Evolutionary conservation across 2,888 invertebrate genomes (phyloP).

Genomic region (Lepas anatifera): DNA sequence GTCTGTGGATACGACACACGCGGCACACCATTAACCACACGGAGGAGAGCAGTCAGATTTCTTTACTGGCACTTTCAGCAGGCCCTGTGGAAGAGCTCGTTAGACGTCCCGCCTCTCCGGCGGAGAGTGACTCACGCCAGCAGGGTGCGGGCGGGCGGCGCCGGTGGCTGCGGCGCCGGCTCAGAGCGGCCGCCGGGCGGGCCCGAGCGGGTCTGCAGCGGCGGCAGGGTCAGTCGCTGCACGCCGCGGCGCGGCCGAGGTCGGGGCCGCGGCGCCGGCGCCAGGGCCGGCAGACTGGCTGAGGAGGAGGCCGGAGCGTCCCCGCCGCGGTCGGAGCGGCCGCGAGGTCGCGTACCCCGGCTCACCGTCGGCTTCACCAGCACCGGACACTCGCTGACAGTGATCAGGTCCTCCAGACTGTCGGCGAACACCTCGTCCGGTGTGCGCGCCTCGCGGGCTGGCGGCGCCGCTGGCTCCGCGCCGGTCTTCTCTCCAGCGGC

Average conservation of each 20-base stretch:
- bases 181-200: neutral
- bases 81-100: too few species aligned
- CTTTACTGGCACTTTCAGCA: too few species aligned
- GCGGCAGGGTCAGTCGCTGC: neutral
- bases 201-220: neutral
- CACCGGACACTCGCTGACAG: neutral
- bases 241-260: neutral
- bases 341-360: neutral
- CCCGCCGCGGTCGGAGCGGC: neutral
- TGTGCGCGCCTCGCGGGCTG: slow-evolving; percentile 3
- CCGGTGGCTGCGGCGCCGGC: neutral
- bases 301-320: neutral
- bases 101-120: too few species aligned
- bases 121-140: neutral
- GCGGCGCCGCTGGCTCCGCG: too few species aligned
- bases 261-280: neutral
- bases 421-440: slow-evolving; percentile 4
- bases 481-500: neutral
- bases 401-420: slow-evolving; percentile 4
- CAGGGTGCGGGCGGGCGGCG: neutral
- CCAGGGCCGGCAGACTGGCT: neutral
- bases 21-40: too few species aligned
- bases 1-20: too few species aligned
- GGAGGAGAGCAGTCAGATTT: too few species aligned
- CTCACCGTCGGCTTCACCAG: neutral